Evolutionary conservation across 1,140 invertebrate genomes (phyloP), one percentile per base, ranked within the genome.

Genomic region (Trichonephila inaurata): DNA sequence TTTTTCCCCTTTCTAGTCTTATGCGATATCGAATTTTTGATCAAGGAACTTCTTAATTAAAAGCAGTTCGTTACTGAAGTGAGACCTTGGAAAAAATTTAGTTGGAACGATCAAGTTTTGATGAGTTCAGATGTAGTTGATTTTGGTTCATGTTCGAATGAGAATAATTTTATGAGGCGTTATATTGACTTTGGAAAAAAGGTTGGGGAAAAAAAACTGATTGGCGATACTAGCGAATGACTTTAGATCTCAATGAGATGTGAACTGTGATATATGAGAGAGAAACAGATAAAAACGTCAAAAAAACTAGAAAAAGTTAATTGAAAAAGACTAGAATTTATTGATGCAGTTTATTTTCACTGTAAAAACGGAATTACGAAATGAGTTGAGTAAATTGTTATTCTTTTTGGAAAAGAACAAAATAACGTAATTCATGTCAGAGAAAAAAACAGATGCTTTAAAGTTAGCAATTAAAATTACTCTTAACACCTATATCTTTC

Each of bases 1-100:
- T 89, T 21, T 44, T 51, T 72, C 51, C 8, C 5, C 44, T n/a
- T 51, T 81, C 28, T 33, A 44, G 77, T 81, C 44, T 62, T 69
- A 72, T 89, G 7, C 62, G 18, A 40, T 89, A 89, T 89, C 87
- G 87, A 72, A 66, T 51, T 89, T 72, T 89, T 72, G 66, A 89
- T 87, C 85, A 72, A 72, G 64, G 66, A 51, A 69, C 66, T 72
- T 89, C 87, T 89, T 89, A 89, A 89, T 89, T 89, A 89, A 40
- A 89, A 51, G 87, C 14, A 60, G 51, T 87, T 62, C 60, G 51
- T 61, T 62, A 60, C 85, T 24, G 14, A n/a, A 51, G 40, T 8
- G 81, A 83, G 33, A 58, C 44, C 21, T 44, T 19, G 51, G 44
- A 51, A 83, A 21, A 18, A 51, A 28, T 18, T 62, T 62, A 19